phyloP scores from a whole-genome alignment of 2,888 invertebrate species.

The Cantharis lateralis region DNA sequence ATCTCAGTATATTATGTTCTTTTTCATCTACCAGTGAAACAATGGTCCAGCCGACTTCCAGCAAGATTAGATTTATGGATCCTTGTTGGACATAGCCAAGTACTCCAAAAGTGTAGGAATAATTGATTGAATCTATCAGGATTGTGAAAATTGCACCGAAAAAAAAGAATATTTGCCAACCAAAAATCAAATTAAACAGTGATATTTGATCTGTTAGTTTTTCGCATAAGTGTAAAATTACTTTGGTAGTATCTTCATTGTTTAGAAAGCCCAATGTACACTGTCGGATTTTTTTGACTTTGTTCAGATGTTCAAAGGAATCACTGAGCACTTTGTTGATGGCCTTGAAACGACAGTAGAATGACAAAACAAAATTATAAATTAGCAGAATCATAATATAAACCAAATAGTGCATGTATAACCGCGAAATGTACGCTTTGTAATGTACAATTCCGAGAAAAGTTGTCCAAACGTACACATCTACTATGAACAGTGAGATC shows the following conservation, averaged over 20 bases:
- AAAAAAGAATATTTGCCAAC: not conserved
- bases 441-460: not conserved
- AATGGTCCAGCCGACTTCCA: not conserved
- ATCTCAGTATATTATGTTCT: too few relatives aligned
- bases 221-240: not conserved
- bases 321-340: not conserved
- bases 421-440: not conserved
- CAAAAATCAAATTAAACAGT: not conserved
- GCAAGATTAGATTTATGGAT: not conserved
- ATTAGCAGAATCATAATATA: constrained; percentile 5
- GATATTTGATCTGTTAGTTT: not conserved
- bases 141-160: not conserved
- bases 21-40: not conserved
- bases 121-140: not conserved
- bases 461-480: constrained; percentile 6
- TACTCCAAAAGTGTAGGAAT: not conserved
- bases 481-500: not conserved
- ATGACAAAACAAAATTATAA: not conserved
- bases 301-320: not conserved
- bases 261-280: not conserved
- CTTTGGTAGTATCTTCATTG: not conserved
- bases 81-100: not conserved
- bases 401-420: not conserved
- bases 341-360: not conserved
- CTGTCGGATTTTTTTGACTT: not conserved